Evolutionary conservation across 2,797 vertebrate species (phyloP).

Genomic region (Tolypeutes matacus): DNA sequence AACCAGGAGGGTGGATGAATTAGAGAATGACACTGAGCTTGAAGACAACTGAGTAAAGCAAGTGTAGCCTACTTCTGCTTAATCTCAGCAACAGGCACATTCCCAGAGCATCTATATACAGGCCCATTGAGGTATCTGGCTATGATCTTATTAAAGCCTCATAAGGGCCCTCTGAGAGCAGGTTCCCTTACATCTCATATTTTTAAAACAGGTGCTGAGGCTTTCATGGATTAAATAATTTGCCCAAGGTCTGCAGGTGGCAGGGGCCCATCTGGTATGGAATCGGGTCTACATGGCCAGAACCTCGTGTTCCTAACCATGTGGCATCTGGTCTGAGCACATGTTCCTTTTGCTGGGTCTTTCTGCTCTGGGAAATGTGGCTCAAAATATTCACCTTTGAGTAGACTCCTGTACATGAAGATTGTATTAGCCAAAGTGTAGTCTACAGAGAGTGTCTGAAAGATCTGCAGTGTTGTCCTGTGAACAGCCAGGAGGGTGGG

Average conservation of each 20-base stretch:
- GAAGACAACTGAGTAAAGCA: not conserved
- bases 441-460: not conserved
- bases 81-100: not conserved
- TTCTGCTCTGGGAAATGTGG: conserved; percentile 2
- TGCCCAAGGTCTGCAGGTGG: not conserved
- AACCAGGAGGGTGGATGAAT: not conserved
- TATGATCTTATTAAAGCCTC: not conserved
- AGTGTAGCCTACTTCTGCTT: not conserved
- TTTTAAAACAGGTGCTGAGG: conserved; percentile 10
- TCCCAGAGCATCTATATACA: not conserved
- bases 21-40: not conserved
- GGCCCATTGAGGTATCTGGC: not conserved
- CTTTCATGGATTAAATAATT: not conserved
- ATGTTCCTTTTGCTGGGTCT: not conserved
- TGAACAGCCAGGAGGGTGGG: not conserved
- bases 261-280: too few species aligned
- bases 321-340: too few species aligned
- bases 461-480: not conserved
- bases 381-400: not conserved
- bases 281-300: not conserved
- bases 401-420: not conserved
- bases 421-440: not conserved
- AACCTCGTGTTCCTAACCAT: not conserved
- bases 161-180: not conserved
- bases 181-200: not conserved